A percentile compares a stretch with the other conserved stretches of the same genome.
Evolutionary conservation across 1,140 invertebrate species (phyloP).

Genomic region (Rhyzopertha dominica): DNA sequence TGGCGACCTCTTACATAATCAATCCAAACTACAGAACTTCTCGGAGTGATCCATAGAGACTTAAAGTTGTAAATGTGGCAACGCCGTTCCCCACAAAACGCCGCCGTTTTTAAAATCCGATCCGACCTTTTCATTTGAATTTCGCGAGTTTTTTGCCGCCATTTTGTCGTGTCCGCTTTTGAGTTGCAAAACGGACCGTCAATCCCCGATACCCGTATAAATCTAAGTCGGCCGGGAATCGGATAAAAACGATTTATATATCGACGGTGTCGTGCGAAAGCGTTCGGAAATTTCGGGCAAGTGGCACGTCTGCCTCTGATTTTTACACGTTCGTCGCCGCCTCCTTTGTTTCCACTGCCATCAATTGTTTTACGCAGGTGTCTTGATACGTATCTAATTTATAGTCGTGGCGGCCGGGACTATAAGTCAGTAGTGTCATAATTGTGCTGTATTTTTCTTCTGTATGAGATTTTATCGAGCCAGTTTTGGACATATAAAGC

Average conservation of each 20-base stretch:
- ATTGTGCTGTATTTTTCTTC: constrained; percentile 31
- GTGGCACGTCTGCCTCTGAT: constrained; percentile 32
- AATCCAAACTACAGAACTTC: too few species aligned
- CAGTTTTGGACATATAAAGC: too few species aligned
- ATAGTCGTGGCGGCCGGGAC: constrained; percentile 20
- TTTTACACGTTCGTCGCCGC: constrained; percentile 30
- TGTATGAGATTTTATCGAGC: too few species aligned
- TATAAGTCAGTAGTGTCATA: constrained; percentile 34
- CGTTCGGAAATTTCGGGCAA: constrained; percentile 25
- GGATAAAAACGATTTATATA: constrained; percentile 38
- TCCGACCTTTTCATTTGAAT: constrained; percentile 29
- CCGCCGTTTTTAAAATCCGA: too few species aligned
- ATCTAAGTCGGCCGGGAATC: constrained; percentile 31
- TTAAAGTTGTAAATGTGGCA: too few species aligned
- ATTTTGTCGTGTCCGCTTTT: constrained; percentile 30
- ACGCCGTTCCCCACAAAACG: too few species aligned
- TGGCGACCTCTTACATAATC: too few species aligned
- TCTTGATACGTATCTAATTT: constrained; percentile 37
- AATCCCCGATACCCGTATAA: constrained; percentile 31
- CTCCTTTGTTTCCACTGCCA: constrained; percentile 28
- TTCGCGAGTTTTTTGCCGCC: constrained; percentile 28
- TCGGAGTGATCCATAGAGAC: too few species aligned
- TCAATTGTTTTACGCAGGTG: constrained; percentile 36
- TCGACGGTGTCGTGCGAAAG: constrained; percentile 21
- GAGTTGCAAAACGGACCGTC: constrained; percentile 33